Percentiles rank a stretch among this genome's conserved stretches.
Conservation (phyloP, 2,888 invertebrate genomes). For the Laothoe populi region DNA sequence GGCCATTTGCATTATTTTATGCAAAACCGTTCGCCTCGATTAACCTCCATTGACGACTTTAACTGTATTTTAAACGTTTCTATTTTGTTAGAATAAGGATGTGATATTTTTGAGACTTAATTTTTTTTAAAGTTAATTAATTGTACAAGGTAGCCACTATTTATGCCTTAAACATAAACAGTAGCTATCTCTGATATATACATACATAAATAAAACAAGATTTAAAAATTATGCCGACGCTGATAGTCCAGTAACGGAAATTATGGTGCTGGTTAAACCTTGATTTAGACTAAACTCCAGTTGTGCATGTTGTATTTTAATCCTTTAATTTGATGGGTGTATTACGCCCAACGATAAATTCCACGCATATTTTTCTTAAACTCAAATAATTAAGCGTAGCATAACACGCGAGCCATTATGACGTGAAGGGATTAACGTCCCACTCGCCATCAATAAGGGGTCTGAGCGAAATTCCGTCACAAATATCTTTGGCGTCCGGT, state of each 20-base stretch:
- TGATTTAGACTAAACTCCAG: neutral
- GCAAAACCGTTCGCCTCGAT: conserved; percentile 49
- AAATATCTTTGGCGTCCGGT: conserved; percentile 74
- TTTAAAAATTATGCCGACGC: neutral
- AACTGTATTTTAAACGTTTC: conserved; percentile 34
- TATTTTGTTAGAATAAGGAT: conserved; percentile 29
- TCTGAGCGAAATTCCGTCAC: conserved; percentile 75
- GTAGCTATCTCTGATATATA: too few relatives aligned
- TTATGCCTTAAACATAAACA: neutral
- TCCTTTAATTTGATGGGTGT: neutral
- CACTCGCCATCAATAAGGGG: conserved; percentile 75
- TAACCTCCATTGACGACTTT: conserved; percentile 42
- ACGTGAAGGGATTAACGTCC: conserved; percentile 54
- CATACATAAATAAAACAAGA: too few relatives aligned
- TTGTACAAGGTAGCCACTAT: neutral
- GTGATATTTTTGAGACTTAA: conserved; percentile 3
- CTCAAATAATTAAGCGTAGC: conserved; percentile 30
- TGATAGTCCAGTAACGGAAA: neutral
- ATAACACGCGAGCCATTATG: conserved; percentile 31
- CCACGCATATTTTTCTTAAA: neutral
- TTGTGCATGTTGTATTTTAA: neutral
- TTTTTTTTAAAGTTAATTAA: conserved; percentile 30
- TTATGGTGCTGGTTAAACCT: neutral
- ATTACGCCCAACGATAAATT: neutral
- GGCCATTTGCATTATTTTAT: conserved; percentile 60